Base-by-base conservation (phyloP, 2,113 vertebrate species). In the Chaenocephalus aceratus region DNA sequence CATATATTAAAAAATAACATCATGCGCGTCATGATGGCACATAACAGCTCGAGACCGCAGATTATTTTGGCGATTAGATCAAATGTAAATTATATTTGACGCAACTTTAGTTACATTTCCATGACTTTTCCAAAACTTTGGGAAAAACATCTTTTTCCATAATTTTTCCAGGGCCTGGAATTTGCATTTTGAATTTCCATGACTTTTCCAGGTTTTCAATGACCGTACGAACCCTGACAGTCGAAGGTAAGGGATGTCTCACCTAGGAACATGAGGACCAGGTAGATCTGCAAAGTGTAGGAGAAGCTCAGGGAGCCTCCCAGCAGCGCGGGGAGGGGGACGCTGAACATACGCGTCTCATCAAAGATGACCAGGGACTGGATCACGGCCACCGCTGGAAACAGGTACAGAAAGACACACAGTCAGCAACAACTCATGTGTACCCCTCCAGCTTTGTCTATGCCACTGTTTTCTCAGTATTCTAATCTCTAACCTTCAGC, bases 341-440 rank as follows among this genome's bases (percentile, higher is more conserved):
- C 74, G 80, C 97, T 97, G 81, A 96, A 98, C 66, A 96, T 95
- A 72, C 95, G 95, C 0, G 95, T 96, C 93, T 97, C 96, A 18
- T 95, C 97, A 74, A 98, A 98, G 85, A 98, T 58, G 23, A 96
- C 95, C 74, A 99, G 95, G 45, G 98, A 97, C 3, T 98, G 98
- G 91, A 99, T 91, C 61, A 98, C 91, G 1, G 95, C 94, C 49
- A 97, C 94, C 0, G 96, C 98, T 98, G 93, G 90, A 41, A 26
- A 75, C 13, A 59, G 18, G 11, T 0, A 80, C 26, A 61, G 4
- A 57, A 41, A 7, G 4, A 72, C 30, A 72, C 21, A 71, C 3
- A 2, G 49, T 82, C 58, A 72, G 26, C 34, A 16, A 49, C 26
- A 10, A 11, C 26, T 15, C n/a, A 46, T 44, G 18, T 57, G 52